Conservation (phyloP, 1,140 invertebrate species). For the Agrypnia vestita region DNA sequence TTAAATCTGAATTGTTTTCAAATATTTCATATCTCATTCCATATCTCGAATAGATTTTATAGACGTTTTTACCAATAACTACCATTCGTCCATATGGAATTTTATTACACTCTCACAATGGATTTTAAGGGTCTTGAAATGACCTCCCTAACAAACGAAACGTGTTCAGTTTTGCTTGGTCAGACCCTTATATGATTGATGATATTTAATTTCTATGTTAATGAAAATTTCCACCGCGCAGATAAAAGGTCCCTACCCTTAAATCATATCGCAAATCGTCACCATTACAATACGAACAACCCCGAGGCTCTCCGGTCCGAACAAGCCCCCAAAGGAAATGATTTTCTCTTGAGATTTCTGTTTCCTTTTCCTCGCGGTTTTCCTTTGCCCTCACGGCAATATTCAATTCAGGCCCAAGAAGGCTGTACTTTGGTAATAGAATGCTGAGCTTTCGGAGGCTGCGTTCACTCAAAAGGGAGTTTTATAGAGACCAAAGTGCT, state of each 20-base stretch:
- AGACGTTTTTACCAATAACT: too few relatives aligned
- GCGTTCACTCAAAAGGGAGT: neutral
- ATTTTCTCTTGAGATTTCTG: constrained; percentile 15
- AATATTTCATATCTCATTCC: too few relatives aligned
- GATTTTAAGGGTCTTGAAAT: too few relatives aligned
- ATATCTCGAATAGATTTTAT: too few relatives aligned
- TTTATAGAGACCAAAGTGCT: constrained; percentile 29
- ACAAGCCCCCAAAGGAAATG: neutral
- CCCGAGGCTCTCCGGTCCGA: neutral
- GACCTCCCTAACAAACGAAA: too few relatives aligned
- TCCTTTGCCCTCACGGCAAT: constrained; percentile 10
- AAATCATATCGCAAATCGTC: constrained; percentile 11
- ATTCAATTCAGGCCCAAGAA: constrained; percentile 21
- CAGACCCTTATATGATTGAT: too few relatives aligned
- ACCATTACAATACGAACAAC: constrained; percentile 5
- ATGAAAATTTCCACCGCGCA: too few relatives aligned
- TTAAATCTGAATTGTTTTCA: too few relatives aligned
- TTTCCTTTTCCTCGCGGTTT: constrained; percentile 11
- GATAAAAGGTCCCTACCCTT: neutral
- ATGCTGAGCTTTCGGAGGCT: constrained; percentile 15
- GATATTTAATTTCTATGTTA: too few relatives aligned
- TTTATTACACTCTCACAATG: too few relatives aligned
- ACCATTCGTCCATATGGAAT: too few relatives aligned
- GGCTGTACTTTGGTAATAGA: constrained; percentile 32
- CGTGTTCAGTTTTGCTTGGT: too few relatives aligned